Percentiles rank a stretch among this genome's conserved stretches.
phyloP scores from a whole-genome alignment of 2,113 vertebrate genomes.

The Psittacus erithacus region DNA sequence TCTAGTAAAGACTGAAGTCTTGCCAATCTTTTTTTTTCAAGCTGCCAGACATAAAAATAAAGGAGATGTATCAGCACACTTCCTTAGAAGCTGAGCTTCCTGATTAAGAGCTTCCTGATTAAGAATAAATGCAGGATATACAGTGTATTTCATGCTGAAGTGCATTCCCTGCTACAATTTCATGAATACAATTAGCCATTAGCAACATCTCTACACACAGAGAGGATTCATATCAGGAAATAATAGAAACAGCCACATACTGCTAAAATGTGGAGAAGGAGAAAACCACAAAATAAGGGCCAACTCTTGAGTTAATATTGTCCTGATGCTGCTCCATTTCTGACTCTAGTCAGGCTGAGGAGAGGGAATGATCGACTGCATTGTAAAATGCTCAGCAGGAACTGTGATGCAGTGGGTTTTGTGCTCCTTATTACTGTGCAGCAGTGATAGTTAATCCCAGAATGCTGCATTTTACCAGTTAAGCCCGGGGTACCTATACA shows the following conservation, averaged over 20 bases:
- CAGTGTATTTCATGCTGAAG: background rate
- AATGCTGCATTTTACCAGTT: background rate
- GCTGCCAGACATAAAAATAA: slow-evolving; percentile 38
- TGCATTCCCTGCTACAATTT: background rate
- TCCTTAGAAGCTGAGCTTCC: slow-evolving; percentile 20
- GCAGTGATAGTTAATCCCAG: background rate
- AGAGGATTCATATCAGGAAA: background rate
- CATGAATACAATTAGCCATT: slow-evolving; percentile 12
- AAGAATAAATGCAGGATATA: slow-evolving; percentile 42
- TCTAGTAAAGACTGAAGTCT: background rate
- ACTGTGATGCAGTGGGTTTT: fast-evolving
- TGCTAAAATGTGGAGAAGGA: background rate
- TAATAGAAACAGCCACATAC: background rate
- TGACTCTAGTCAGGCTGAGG: background rate
- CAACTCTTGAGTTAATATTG: background rate
- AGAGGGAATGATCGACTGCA: background rate
- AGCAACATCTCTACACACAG: background rate
- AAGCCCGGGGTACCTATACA: background rate
- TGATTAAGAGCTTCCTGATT: slow-evolving; percentile 40
- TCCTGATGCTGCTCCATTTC: background rate
- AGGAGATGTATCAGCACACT: slow-evolving; percentile 11
- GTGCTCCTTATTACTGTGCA: background rate
- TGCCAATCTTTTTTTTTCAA: background rate
- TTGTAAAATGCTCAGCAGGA: background rate
- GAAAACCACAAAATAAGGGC: background rate